These are phyloP conservation scores for Xiphias gladius DNA, from an alignment of 2,113 vertebrate genomes.

Conservation along the genomic window DNA sequence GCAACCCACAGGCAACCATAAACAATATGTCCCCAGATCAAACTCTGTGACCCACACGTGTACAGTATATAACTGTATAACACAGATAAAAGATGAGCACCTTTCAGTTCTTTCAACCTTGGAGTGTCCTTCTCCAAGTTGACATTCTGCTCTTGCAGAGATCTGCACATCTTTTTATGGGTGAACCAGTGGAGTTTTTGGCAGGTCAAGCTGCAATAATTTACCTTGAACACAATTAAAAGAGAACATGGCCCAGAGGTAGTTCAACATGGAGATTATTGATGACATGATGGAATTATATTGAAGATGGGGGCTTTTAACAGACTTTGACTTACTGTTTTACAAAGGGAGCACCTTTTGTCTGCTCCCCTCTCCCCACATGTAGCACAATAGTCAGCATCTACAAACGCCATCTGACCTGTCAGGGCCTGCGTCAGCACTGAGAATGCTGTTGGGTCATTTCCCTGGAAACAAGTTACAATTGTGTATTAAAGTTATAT, in stretches of 20 bases:
- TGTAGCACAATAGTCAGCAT: slow-evolving; percentile 93
- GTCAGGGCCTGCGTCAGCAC: slow-evolving; percentile 95
- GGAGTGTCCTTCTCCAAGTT: slow-evolving; percentile 84
- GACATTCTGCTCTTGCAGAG: slow-evolving; percentile 84
- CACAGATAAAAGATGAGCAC: slow-evolving; percentile 52
- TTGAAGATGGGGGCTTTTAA: neutral
- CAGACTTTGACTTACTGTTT: slow-evolving; percentile 86
- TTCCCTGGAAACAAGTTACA: slow-evolving; percentile 83
- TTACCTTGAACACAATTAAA: slow-evolving; percentile 81
- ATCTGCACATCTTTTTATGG: slow-evolving; percentile 90
- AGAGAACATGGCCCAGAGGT: neutral
- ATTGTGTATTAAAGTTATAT: neutral
- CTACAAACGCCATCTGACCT: slow-evolving; percentile 93
- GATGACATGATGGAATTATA: neutral
- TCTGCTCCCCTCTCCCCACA: slow-evolving; percentile 94
- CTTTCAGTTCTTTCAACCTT: slow-evolving; percentile 82
- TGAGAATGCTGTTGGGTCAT: slow-evolving; percentile 93
- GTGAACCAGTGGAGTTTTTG: slow-evolving; percentile 93
- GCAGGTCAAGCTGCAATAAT: slow-evolving; percentile 89
- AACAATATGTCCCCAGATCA: neutral
- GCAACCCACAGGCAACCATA: neutral
- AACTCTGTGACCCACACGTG: neutral
- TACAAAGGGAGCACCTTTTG: slow-evolving; percentile 94
- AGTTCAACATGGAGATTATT: neutral
- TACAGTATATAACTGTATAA: neutral